phyloP scores from a whole-genome alignment of 2,113 vertebrate genomes.

The Rhadina sibilatrix region DNA sequence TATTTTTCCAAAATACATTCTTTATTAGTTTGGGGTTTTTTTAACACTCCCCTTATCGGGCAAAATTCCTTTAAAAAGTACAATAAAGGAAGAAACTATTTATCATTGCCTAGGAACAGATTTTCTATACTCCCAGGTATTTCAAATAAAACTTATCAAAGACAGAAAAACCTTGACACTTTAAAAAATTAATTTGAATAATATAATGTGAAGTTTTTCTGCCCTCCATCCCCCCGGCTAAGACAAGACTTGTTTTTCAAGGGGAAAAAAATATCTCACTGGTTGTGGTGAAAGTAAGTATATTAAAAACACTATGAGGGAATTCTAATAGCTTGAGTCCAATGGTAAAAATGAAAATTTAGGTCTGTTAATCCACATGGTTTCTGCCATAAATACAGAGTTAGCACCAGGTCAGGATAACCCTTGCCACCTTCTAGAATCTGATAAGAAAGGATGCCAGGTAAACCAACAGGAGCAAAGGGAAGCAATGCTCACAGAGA shows the following conservation, averaged over 20 bases:
- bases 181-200: conserved; percentile 28
- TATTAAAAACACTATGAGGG: not conserved
- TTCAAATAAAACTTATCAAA: conserved; percentile 43
- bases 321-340: not conserved
- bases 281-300: not conserved
- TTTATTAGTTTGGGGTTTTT: not conserved
- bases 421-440: not conserved
- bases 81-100: conserved; percentile 4
- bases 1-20: not conserved
- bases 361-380: not conserved
- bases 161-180: conserved; percentile 24
- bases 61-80: conserved; percentile 11
- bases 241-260: conserved; percentile 3
- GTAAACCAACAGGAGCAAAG: not conserved
- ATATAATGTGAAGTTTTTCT: not conserved
- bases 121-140: not conserved
- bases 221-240: not conserved
- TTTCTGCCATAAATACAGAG: not conserved
- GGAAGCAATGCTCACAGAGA: not conserved
- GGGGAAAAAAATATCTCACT: not conserved
- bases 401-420: not conserved
- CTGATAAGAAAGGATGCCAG: not conserved
- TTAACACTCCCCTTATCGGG: not conserved
- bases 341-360: not conserved
- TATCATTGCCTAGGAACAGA: conserved; percentile 17